phyloP scores from a whole-genome alignment of 2,888 invertebrate genomes.

The Apodemia hepburni region DNA sequence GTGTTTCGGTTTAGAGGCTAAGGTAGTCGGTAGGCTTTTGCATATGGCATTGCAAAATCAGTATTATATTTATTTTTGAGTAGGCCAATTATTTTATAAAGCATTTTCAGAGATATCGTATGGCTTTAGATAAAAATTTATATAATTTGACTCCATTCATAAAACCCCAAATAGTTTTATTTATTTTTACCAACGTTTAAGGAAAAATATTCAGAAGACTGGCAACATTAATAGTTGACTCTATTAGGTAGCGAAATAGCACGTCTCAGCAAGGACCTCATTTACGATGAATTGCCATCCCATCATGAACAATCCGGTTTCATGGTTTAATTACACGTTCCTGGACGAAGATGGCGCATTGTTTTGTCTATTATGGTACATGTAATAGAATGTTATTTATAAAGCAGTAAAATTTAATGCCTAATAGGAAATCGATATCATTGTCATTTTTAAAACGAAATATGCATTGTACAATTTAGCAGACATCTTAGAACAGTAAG shows the following conservation, averaged over 20 bases:
- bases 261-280: conserved; percentile 55
- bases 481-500: too few species aligned
- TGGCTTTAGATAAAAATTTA: too few species aligned
- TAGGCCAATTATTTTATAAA: too few species aligned
- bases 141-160: too few species aligned
- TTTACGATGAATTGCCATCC: conserved; percentile 58
- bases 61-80: too few species aligned
- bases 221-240: conserved; percentile 45
- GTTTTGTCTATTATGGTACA: conserved; percentile 44
- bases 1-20: too few species aligned
- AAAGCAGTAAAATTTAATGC: neutral
- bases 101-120: too few species aligned
- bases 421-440: neutral
- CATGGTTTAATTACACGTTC: conserved; percentile 58
- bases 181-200: neutral
- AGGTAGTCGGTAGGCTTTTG: too few species aligned
- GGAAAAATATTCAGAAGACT: conserved; percentile 22
- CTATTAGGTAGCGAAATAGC: conserved; percentile 54
- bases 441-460: neutral
- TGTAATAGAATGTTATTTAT: conserved; percentile 22
- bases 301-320: conserved; percentile 46
- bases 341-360: conserved; percentile 42
- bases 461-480: too few species aligned
- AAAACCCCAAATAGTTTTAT: neutral
- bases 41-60: too few species aligned